Evolutionary conservation across 2,888 invertebrate species (phyloP), one percentile per base, ranked within the genome.

Genomic region (Seladonia tumulorum): DNA sequence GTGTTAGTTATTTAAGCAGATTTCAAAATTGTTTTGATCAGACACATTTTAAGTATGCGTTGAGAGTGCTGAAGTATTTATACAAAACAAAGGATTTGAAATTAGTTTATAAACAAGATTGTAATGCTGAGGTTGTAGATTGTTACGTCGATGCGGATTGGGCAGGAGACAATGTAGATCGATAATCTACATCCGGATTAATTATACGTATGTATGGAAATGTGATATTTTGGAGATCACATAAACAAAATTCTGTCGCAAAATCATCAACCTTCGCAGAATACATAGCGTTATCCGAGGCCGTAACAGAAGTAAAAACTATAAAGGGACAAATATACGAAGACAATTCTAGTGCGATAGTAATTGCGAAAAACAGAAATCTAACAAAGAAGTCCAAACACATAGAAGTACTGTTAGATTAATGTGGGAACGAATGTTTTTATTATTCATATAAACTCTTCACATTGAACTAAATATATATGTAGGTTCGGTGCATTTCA

Each of bases 121-220:
- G 22, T 49, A 39, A 85, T 57, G 60, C n/a, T 16, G 82, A 88
- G 35, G 53, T 83, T 49, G 29, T 88, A 7, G 86, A 88, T 47
- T 81, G 81, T 63, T 74, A 68, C 10, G 86, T 85, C 4, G 85
- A 85, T 60, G 82, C 87, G 2, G 87, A 88, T 71, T 85, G 77
- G 80, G 87, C 88, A 39, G 87, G 85, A 25, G 83, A 87, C 45
- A 80, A 1, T 29, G 73, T 25, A 7, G 81, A 87, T 49, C 77
- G 80, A 79, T 86, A 86, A 53, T 87, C 85, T 0, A 83, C 80
- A 14, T 72, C 83, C 14, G 94, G 93, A 22, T 94, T 84, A 90
- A 74, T 93, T 7, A 93, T 94, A 63, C 91, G 92, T 92, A 83
- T 94, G 7, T 94, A 87, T 92, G 91, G 91, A 75, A 94, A 93